A percentile compares a stretch with the other conserved stretches of the same genome.
These are phyloP conservation scores for Sphaeramia orbicularis DNA, from an alignment of 2,797 vertebrate species.

Conservation along the genomic window DNA sequence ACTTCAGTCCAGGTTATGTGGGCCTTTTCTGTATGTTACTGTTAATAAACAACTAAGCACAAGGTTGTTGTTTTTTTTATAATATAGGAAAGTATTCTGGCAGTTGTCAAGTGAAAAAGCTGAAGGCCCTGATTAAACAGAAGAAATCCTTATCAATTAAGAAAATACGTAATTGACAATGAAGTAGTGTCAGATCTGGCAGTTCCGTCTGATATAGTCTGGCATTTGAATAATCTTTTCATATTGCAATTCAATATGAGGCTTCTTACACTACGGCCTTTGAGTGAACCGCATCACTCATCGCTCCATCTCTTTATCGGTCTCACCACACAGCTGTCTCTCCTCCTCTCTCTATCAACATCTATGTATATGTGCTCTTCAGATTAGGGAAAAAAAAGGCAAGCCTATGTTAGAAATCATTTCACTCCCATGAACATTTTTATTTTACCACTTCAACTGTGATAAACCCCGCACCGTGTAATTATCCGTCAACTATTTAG, in stretches of 20 bases:
- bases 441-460: conserved; percentile 36
- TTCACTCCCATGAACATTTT: conserved; percentile 44
- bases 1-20: background rate
- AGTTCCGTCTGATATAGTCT: conserved; percentile 42
- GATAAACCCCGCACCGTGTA: conserved; percentile 33
- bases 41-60: background rate
- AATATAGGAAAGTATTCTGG: background rate
- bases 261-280: conserved; percentile 54
- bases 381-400: conserved; percentile 22
- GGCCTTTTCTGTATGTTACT: background rate
- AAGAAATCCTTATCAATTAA: conserved; percentile 31
- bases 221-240: conserved; percentile 69
- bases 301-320: conserved; percentile 53
- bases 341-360: conserved; percentile 33
- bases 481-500: conserved; percentile 30
- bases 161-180: conserved; percentile 45
- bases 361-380: conserved; percentile 30
- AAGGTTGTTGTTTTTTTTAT: too few relatives aligned
- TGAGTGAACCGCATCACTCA: conserved; percentile 64
- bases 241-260: conserved; percentile 67
- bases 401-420: conserved; percentile 25
- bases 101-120: conserved; percentile 26
- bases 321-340: conserved; percentile 47
- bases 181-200: conserved; percentile 46
- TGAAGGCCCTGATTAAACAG: conserved; percentile 39